Evolutionary conservation across 2,888 invertebrate genomes (phyloP), one percentile per base, ranked within the genome.

Genomic region (Drosophila anomalipes): DNA sequence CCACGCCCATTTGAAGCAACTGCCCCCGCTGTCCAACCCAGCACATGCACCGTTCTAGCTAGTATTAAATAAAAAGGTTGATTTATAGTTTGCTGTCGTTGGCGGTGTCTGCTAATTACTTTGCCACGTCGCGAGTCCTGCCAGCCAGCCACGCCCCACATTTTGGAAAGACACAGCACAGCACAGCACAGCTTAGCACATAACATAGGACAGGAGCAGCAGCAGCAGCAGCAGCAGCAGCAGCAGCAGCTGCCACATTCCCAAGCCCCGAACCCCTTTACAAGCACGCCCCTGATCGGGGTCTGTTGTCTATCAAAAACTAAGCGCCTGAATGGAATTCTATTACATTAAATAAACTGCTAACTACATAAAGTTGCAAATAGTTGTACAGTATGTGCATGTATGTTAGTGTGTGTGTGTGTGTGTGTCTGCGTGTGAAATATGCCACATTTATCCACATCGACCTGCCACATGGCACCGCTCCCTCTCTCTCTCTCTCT

Each of bases 61-160:
- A n/a, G 57, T 53, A 53, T 66, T 67, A 72, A 61, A 73, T 81
- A 86, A 86, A 86, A 86, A 86, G 86, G 90, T 90, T 86, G 86
- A 90, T 86, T 86, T 86, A 86, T 86, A 86, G 90, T 86, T 86
- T 81, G 71, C 61, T 71, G 76, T 47, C 80, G 63, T 70, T 74
- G 79, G 80, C 71, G 90, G 90, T 90, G 80, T 82, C 83, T 83
- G 90, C 89, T 86, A 86, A 86, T 86, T 86, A 90, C 86, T 86
- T 90, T 86, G 81, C 83, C 90, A 90, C 86, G 90, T 88, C 57
- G 57, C 57, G 37, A 57, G 39, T 28, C 41, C 89, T 87, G 35
- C 35, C 35, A 35, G 16, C 35, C 69, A 66, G 76, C 86, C 86
- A 86, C 90, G 90, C 86, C 90, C 74, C 66, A 61, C 61, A 54